Evolutionary conservation across 2,797 vertebrate genomes (phyloP).

Genomic region (Catharus ustulatus): DNA sequence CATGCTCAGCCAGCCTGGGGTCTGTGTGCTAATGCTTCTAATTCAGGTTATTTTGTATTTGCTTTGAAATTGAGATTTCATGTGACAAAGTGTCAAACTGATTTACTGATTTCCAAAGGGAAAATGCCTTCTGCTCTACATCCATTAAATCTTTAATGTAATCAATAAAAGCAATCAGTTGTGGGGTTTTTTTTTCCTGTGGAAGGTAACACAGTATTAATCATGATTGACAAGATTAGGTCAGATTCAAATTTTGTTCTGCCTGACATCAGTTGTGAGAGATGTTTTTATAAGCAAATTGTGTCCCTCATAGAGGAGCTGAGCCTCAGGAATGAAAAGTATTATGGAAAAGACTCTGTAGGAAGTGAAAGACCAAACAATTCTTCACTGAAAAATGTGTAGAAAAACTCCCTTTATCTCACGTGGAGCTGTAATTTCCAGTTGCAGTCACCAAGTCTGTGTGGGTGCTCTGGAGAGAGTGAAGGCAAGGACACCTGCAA

Average conservation of each 20-base stretch:
- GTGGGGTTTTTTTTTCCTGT: neutral
- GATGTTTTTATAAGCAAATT: neutral
- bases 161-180: conserved; percentile 62
- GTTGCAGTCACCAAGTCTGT: neutral
- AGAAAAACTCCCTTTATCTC: no score
- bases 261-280: neutral
- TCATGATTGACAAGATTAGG: conserved; percentile 54
- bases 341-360: no score
- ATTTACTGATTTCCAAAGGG: conserved; percentile 19
- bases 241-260: conserved; percentile 47
- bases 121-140: neutral
- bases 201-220: conserved; percentile 29
- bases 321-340: no score
- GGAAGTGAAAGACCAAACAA: no score
- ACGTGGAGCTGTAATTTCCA: no score
- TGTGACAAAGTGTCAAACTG: neutral
- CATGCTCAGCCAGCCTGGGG: neutral
- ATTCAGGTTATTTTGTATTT: neutral
- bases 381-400: no score
- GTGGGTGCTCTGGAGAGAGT: neutral
- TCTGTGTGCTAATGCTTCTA: neutral
- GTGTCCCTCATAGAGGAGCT: no score
- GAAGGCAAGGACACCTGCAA: neutral
- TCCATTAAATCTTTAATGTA: conserved; percentile 18
- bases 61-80: neutral